Conservation (phyloP, 2,888 invertebrate species). For the Ophion obscuratus region DNA sequence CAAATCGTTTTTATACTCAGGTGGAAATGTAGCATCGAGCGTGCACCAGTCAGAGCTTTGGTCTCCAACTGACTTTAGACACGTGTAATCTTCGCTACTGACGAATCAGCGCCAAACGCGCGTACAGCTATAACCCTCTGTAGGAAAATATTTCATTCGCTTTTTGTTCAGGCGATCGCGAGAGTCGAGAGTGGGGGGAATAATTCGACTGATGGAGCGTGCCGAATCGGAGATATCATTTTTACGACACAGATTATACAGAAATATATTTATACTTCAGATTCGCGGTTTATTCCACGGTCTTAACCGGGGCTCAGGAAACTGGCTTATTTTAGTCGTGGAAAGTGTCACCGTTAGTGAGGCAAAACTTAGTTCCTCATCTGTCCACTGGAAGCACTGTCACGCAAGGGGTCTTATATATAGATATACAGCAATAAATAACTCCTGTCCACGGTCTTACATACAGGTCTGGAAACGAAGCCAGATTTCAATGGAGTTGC, state of each 20-base stretch:
- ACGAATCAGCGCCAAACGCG: slow-evolving; percentile 35
- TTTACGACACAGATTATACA: not conserved
- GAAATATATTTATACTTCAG: not conserved
- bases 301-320: no score
- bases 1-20: not conserved
- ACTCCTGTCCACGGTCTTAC: no score
- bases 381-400: no score
- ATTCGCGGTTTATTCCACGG: not conserved
- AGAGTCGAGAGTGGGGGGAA: not conserved
- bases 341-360: no score
- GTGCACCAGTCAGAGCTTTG: slow-evolving; percentile 5
- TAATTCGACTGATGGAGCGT: not conserved
- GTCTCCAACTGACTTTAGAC: slow-evolving; percentile 60
- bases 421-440: no score
- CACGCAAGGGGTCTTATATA: no score
- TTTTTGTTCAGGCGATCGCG: no score
- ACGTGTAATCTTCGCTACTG: slow-evolving; percentile 57
- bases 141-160: slow-evolving; percentile 2
- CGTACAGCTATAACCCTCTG: not conserved
- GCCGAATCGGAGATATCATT: not conserved
- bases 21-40: not conserved
- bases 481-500: no score
- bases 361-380: no score
- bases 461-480: no score
- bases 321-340: no score